These are phyloP conservation scores for Hydrocynus forskahlii DNA, from an alignment of 2,797 vertebrate species.

Conservation along the genomic window DNA sequence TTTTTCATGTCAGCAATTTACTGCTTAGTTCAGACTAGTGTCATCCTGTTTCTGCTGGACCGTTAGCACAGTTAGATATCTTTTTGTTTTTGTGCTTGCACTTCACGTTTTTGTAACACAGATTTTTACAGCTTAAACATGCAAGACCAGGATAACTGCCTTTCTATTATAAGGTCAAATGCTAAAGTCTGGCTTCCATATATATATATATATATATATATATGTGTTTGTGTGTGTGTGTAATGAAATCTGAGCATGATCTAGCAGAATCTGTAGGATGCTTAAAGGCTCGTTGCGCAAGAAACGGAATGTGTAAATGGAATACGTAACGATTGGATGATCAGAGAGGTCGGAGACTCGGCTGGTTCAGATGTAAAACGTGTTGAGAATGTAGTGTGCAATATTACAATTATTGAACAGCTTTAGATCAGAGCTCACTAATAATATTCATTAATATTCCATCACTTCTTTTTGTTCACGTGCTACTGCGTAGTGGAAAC, in stretches of 20 bases:
- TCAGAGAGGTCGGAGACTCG: conserved; percentile 3
- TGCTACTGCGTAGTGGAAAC: too few relatives aligned
- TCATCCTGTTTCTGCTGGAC: conserved; percentile 37
- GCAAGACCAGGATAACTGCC: too few relatives aligned
- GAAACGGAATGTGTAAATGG: not conserved
- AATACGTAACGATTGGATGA: conserved; percentile 23
- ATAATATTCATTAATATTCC: not conserved
- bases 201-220: too few relatives aligned
- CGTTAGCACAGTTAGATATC: conserved; percentile 3
- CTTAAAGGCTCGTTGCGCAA: conserved; percentile 17
- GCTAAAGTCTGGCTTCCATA: too few relatives aligned
- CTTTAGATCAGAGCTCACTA: not conserved
- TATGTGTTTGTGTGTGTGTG: not conserved
- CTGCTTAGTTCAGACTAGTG: conserved; percentile 42
- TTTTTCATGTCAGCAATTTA: conserved; percentile 57
- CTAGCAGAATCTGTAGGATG: conserved; percentile 14
- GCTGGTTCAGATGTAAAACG: conserved; percentile 16
- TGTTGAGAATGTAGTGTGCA: conserved; percentile 22
- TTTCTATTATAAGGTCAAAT: too few relatives aligned
- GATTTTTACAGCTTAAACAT: not conserved
- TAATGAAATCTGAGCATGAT: not conserved
- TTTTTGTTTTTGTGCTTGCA: not conserved
- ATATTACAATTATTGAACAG: not conserved
- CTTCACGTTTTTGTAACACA: not conserved
- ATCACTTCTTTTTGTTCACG: not conserved